Conservation (phyloP, 2,888 invertebrate genomes). For the Eretmocerus hayati region DNA sequence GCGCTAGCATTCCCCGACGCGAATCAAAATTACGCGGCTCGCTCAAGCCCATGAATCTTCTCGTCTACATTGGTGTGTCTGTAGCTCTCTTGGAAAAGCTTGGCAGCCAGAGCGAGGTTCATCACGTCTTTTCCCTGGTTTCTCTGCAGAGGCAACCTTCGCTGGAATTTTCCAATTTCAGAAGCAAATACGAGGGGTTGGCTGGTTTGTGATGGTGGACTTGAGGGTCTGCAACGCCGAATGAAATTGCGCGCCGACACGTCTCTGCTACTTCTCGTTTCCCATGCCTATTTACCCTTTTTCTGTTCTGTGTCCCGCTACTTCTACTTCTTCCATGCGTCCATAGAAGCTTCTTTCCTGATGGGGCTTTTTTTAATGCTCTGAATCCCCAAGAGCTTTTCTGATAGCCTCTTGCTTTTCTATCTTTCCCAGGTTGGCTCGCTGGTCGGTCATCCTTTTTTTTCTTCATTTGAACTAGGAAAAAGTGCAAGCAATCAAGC, state of each 20-base stretch:
- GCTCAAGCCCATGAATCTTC: slow-evolving; percentile 10
- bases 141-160: slow-evolving; percentile 1
- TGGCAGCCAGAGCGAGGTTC: slow-evolving; percentile 6
- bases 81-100: too few species aligned
- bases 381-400: too few species aligned
- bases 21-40: slow-evolving; percentile 16
- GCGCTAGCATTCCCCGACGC: background rate
- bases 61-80: background rate
- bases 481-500: too few species aligned
- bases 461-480: too few species aligned
- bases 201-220: too few species aligned
- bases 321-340: background rate
- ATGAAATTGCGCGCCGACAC: slow-evolving; percentile 8
- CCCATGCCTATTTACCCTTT: background rate
- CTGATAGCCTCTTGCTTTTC: background rate
- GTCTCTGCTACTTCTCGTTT: too few species aligned
- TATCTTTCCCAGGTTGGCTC: slow-evolving; percentile 1
- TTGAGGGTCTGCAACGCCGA: slow-evolving; percentile 10
- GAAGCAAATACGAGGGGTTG: slow-evolving; percentile 32
- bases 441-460: too few species aligned
- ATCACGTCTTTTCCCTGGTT: slow-evolving; percentile 9
- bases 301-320: background rate
- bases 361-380: background rate
- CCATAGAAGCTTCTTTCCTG: slow-evolving; percentile 1
- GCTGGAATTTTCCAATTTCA: slow-evolving; percentile 35